Evolutionary conservation across 2,888 invertebrate species (phyloP).

Genomic region (Auanema freiburgensis): DNA sequence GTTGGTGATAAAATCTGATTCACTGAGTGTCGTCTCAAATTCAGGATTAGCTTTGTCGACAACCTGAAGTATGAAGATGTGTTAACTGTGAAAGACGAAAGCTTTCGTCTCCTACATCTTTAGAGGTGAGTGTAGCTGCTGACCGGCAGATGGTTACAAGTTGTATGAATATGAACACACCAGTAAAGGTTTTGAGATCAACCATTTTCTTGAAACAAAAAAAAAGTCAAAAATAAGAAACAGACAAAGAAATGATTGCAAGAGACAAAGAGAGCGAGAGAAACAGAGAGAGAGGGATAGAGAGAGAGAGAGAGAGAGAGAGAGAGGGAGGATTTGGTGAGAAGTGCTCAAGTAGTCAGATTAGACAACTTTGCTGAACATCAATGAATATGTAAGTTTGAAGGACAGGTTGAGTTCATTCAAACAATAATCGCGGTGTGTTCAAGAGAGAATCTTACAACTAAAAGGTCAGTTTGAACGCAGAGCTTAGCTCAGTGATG

Average conservation of each 20-base stretch:
- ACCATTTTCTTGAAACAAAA: background rate
- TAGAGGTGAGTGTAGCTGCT: too few species aligned
- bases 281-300: conserved; percentile 10
- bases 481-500: too few species aligned
- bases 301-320: conserved; percentile 13
- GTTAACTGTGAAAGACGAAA: too few species aligned
- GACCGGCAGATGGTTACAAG: too few species aligned
- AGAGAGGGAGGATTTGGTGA: background rate
- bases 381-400: background rate
- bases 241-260: too few species aligned
- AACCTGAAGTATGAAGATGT: conserved; percentile 19
- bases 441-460: background rate
- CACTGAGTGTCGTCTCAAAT: conserved; percentile 36
- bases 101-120: too few species aligned
- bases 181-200: background rate
- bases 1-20: conserved; percentile 33
- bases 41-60: conserved; percentile 22
- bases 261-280: background rate
- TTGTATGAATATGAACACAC: background rate
- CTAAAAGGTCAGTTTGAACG: background rate
- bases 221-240: background rate
- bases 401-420: background rate
- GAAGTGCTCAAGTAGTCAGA: background rate
- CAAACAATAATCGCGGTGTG: background rate
- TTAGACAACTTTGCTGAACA: too few species aligned